phyloP scores from a whole-genome alignment of 2,113 vertebrate species.

The Cephalopterus ornatus region DNA sequence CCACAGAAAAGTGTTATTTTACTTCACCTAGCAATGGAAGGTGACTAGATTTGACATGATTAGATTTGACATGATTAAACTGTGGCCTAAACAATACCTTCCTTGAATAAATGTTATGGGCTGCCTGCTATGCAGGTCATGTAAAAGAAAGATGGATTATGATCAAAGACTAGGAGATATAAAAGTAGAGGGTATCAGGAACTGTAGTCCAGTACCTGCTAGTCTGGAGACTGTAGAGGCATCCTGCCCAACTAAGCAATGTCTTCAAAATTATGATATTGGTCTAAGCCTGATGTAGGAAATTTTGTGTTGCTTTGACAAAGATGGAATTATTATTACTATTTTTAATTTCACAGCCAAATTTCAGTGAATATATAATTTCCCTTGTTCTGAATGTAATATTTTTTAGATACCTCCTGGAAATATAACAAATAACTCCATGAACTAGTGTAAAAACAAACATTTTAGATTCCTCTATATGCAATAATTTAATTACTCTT shows the following conservation, averaged over 20 bases:
- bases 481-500: background rate
- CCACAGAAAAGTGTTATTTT: background rate
- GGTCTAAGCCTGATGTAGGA: background rate
- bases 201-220: rapidly evolving
- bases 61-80: background rate
- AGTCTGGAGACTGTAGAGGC: background rate
- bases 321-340: background rate
- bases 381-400: background rate
- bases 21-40: background rate
- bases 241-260: background rate
- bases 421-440: background rate
- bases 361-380: background rate
- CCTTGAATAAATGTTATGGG: background rate
- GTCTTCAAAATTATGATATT: background rate
- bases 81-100: background rate
- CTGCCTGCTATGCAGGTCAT: background rate
- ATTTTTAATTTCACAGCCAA: background rate
- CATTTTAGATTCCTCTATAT: background rate
- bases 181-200: background rate
- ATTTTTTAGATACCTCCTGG: background rate
- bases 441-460: background rate
- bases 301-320: background rate
- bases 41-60: background rate
- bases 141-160: background rate
- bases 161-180: background rate